Percentiles rank a stretch among this genome's conserved stretches.
phyloP scores from a whole-genome alignment of 2,113 vertebrate genomes.

The Ameiurus melas region DNA sequence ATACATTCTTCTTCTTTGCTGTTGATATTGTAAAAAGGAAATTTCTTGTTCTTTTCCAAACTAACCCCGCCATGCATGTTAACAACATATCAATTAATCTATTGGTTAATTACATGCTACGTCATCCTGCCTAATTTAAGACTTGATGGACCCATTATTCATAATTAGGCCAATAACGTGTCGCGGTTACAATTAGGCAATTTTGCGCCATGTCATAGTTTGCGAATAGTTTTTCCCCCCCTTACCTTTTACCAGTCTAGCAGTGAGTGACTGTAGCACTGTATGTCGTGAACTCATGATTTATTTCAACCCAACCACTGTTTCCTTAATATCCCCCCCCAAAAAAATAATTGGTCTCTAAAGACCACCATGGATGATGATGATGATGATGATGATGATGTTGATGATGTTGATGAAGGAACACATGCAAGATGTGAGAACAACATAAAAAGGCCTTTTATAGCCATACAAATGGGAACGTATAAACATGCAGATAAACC shows the following conservation, averaged over 20 bases:
- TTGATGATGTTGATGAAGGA: constrained; percentile 42
- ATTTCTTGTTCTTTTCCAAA: neutral
- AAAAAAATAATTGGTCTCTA: constrained; percentile 64
- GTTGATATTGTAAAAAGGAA: neutral
- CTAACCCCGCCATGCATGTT: constrained; percentile 15
- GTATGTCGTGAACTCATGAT: constrained; percentile 56
- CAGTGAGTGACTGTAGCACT: constrained; percentile 33
- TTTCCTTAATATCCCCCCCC: constrained; percentile 51
- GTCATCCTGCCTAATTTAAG: constrained; percentile 45
- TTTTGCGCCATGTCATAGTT: neutral
- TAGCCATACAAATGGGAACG: constrained; percentile 43
- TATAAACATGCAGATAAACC: constrained; percentile 72
- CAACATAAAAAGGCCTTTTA: constrained; percentile 60
- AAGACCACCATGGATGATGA: constrained; percentile 55
- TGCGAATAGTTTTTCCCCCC: neutral
- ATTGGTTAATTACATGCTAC: constrained; percentile 47
- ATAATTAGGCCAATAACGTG: constrained; percentile 36
- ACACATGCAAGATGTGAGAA: constrained; percentile 73
- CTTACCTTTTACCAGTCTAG: neutral
- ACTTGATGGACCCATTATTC: constrained; percentile 35
- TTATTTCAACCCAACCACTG: constrained; percentile 67
- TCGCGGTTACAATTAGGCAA: neutral
- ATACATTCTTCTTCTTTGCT: neutral
- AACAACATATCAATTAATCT: constrained; percentile 43
- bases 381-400: neutral